phyloP scores from a whole-genome alignment of 2,888 invertebrate genomes.

The Kryphioiulus occultus region DNA sequence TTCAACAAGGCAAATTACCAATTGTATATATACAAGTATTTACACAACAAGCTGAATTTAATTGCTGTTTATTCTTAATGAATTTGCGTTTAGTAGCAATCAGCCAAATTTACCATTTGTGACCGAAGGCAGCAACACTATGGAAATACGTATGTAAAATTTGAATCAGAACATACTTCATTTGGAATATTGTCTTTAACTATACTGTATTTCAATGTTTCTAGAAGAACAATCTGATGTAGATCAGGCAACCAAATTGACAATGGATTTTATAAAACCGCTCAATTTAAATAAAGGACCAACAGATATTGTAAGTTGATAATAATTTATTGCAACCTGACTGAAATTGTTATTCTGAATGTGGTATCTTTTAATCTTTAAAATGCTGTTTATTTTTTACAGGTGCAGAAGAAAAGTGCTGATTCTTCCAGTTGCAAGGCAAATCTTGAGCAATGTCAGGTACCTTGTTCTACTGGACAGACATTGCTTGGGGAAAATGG shows the following conservation, averaged over 20 bases:
- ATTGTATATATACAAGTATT: too few species aligned
- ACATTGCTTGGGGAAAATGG: constrained; percentile 23
- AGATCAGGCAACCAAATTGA: not conserved
- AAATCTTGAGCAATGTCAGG: not conserved
- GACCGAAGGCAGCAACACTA: not conserved
- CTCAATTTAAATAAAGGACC: not conserved
- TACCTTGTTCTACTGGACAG: not conserved
- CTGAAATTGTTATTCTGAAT: not conserved
- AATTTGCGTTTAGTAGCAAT: not conserved
- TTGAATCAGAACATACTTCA: not conserved
- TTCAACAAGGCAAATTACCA: too few species aligned
- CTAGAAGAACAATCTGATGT: not conserved
- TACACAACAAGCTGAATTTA: too few species aligned
- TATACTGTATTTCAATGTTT: not conserved
- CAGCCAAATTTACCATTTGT: not conserved
- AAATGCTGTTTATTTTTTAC: not conserved
- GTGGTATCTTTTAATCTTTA: not conserved
- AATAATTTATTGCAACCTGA: not conserved
- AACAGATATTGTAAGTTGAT: not conserved
- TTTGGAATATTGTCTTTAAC: not conserved
- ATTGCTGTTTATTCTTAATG: not conserved
- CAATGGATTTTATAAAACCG: not conserved
- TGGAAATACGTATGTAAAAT: not conserved
- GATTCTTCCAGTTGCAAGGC: not conserved
- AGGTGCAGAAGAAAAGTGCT: not conserved